Evolutionary conservation across 2,113 vertebrate species (phyloP).

Genomic region (Aleadryas rufinucha): DNA sequence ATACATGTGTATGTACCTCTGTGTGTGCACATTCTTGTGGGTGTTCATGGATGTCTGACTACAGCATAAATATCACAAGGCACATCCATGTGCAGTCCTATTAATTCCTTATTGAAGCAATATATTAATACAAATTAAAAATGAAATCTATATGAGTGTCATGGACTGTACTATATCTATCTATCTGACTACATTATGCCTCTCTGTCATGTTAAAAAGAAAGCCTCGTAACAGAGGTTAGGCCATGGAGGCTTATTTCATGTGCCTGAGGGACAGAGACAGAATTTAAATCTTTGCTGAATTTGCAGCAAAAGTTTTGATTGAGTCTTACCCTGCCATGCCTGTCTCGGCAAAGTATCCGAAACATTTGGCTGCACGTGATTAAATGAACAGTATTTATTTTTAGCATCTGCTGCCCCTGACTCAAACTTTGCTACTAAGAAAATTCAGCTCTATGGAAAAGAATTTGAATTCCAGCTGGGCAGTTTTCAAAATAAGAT

Average conservation of each 20-base stretch:
- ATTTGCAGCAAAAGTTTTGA: conserved; percentile 70
- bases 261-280: conserved; percentile 5
- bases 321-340: conserved; percentile 75
- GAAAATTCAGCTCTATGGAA: conserved; percentile 82
- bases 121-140: conserved; percentile 23
- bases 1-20: background rate
- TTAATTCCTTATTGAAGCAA: background rate
- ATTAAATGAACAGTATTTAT: conserved; percentile 76
- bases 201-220: background rate
- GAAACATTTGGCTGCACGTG: conserved; percentile 67
- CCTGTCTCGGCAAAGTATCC: conserved; percentile 59
- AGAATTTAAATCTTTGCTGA: conserved; percentile 58
- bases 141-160: background rate
- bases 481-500: conserved; percentile 89
- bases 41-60: background rate
- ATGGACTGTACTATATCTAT: background rate
- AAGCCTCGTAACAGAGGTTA: background rate
- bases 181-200: background rate
- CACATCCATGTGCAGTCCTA: background rate
- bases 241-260: conserved; percentile 8
- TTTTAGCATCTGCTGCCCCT: conserved; percentile 78
- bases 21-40: background rate
- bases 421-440: conserved; percentile 81
- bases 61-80: background rate
- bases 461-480: conserved; percentile 88